Percentiles rank a stretch among this genome's conserved stretches.
These are phyloP conservation scores for Phyllostomus hastatus DNA, from an alignment of 2,113 vertebrate genomes.

Conservation along the genomic window DNA sequence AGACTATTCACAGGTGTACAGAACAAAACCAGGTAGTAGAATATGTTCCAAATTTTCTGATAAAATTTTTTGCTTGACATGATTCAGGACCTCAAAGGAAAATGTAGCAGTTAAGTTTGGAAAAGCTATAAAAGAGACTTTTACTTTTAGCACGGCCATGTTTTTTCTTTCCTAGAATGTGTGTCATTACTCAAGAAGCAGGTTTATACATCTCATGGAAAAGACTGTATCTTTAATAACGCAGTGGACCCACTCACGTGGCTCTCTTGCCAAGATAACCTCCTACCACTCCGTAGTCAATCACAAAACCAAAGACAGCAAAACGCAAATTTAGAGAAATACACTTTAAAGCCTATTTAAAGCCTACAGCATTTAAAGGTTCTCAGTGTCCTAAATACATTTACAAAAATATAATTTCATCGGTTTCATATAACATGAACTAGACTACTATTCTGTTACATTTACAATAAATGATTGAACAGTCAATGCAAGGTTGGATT, in stretches of 20 bases:
- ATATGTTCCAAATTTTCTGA: constrained; percentile 26
- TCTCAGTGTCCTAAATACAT: constrained; percentile 62
- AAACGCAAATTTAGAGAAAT: constrained; percentile 68
- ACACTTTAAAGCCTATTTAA: constrained; percentile 62
- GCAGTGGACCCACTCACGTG: constrained; percentile 1
- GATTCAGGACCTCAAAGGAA: constrained; percentile 44
- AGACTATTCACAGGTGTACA: constrained; percentile 62
- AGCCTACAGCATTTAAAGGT: constrained; percentile 49
- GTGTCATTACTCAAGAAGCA: constrained; percentile 20
- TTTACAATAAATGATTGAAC: constrained; percentile 77
- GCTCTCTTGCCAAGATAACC: background rate
- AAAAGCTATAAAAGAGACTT: constrained; percentile 46
- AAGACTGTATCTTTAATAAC: constrained; percentile 4
- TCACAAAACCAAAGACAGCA: constrained; percentile 58
- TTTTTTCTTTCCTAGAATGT: constrained; percentile 29
- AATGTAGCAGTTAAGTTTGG: constrained; percentile 35
- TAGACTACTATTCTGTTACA: constrained; percentile 73
- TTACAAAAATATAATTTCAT: constrained; percentile 72
- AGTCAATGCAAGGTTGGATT: constrained; percentile 75
- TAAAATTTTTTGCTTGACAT: constrained; percentile 42
- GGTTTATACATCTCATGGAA: constrained; percentile 41
- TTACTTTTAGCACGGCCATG: constrained; percentile 33
- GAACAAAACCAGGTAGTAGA: constrained; percentile 58
- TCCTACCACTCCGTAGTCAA: constrained; percentile 27
- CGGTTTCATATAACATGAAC: constrained; percentile 72